Evolutionary conservation across 2,888 invertebrate species (phyloP), one percentile per base, ranked within the genome.

Genomic region (Pachliopta kotzebuea): DNA sequence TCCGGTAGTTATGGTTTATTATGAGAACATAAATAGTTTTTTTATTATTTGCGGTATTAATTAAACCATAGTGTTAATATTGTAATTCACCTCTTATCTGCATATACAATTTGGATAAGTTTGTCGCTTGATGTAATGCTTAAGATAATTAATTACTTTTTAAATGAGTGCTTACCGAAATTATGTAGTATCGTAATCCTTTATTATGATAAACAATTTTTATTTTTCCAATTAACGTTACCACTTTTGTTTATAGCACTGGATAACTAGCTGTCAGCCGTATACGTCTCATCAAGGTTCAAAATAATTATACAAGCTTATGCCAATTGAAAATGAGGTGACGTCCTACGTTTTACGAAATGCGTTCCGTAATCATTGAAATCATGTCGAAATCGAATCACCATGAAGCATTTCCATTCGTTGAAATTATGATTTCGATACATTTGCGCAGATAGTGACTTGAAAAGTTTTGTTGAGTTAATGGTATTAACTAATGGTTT

Each of bases 81-180:
- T 31, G 37, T 24, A 45, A 58, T 65, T 62, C 26, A 58, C 50
- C 42, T 37, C 37, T 72, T 70, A 61, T 66, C 67, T 74, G 61
- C 56, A 50, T 66, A 56, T 23, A 55, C 55, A 68, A 67, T 70
- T 69, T 67, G 66, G 66, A 66, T 65, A 62, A 67, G 56, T 52
- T 53, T 60, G 59, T 57, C 4, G 14, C 53, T 49, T 42, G 49
- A 37, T 23, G 45, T 26, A 37, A 42, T 7, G 29, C 53, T 23
- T 53, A 24, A 37, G 18, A 31, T 56, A 55, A 49, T 56, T 52
- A 29, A 20, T 18, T 21, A 23, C 24, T 54, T 54, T 59, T 37
- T 26, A 62, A 56, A 37, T 18, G 50, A 60, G 42, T 54, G 20
- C 31, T 49, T 31, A 54, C 58, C 26, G 24, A 62, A 56, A 21